Conservation (phyloP, 2,797 vertebrate species). For the Sebastiscus albofasciatus region DNA sequence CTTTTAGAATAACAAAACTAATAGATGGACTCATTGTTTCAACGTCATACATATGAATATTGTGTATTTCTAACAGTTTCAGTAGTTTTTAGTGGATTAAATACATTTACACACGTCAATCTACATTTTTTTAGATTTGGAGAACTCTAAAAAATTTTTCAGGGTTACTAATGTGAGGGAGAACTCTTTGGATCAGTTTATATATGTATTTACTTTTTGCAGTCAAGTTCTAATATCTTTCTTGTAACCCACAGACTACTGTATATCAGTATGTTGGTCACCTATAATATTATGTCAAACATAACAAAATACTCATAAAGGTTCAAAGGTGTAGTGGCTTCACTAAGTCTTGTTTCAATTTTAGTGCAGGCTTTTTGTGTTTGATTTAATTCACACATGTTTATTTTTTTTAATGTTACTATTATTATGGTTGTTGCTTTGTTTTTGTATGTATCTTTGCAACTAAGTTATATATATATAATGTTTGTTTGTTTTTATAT, state of each 20-base stretch:
- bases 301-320: background rate
- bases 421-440: too few species aligned
- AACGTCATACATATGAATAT: background rate
- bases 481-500: too few species aligned
- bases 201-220: background rate
- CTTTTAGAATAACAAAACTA: background rate
- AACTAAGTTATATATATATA: too few species aligned
- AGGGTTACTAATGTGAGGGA: background rate
- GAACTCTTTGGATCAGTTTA: background rate
- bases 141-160: background rate
- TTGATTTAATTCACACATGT: too few species aligned
- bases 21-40: background rate
- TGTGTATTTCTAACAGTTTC: background rate
- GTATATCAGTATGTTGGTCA: too few species aligned
- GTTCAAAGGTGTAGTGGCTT: background rate
- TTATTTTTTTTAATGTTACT: too few species aligned
- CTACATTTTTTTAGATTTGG: background rate
- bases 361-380: background rate
- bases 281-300: background rate
- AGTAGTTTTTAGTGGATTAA: background rate
- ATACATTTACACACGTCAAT: background rate
- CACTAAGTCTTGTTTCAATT: background rate
- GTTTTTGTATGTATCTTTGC: fast-evolving
- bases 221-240: background rate
- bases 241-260: background rate